A percentile compares a stretch with the other conserved stretches of the same genome.
Evolutionary conservation across 2,113 vertebrate genomes (phyloP).

Genomic region (Cisticola juncidis): DNA sequence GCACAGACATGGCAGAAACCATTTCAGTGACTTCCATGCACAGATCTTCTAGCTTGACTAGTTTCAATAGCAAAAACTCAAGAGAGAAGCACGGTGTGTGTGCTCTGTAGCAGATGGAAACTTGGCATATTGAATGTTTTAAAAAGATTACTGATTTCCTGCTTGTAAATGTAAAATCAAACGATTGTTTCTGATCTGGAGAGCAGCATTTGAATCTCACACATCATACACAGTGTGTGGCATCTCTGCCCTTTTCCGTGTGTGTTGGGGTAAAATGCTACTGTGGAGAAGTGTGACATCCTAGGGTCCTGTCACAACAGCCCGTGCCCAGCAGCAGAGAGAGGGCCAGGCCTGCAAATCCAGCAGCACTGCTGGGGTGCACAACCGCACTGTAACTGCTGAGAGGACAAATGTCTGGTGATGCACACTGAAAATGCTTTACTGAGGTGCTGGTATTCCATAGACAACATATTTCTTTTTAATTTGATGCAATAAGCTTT

Average conservation of each 20-base stretch:
- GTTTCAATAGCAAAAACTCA: neutral
- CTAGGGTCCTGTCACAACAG: neutral
- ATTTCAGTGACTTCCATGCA: neutral
- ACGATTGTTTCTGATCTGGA: neutral
- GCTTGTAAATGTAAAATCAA: neutral
- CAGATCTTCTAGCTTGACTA: neutral
- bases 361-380: neutral
- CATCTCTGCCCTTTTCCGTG: neutral
- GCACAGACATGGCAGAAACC: neutral
- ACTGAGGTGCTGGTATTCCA: neutral
- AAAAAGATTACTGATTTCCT: neutral
- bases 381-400: neutral
- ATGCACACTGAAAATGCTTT: neutral
- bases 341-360: neutral
- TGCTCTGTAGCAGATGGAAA: neutral
- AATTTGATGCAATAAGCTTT: slow-evolving; percentile 14
- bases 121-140: neutral
- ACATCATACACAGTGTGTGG: neutral
- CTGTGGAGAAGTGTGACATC: neutral
- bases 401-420: neutral
- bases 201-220: neutral
- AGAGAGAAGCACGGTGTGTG: neutral
- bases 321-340: neutral
- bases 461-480: neutral
- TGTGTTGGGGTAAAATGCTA: neutral